Evolutionary conservation across 2,113 vertebrate genomes (phyloP).

Genomic region (Erinaceus europaeus): DNA sequence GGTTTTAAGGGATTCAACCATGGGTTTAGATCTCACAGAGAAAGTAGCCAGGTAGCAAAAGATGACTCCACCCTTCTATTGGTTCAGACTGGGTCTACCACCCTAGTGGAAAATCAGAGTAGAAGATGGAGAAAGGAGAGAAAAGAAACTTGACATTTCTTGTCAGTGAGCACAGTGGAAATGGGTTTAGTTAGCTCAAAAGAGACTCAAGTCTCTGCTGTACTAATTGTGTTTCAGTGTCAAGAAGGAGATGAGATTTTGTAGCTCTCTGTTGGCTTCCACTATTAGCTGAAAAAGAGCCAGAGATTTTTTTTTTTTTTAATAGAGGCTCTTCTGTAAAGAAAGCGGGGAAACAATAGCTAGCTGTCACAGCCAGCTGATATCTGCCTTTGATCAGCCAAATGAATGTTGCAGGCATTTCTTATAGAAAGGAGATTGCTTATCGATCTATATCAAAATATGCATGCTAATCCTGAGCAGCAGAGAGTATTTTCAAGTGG

Average conservation of each 20-base stretch:
- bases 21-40: not conserved
- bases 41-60: not conserved
- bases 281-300: constrained; percentile 89
- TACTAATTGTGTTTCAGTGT: constrained; percentile 88
- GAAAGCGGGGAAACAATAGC: constrained; percentile 94
- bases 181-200: constrained; percentile 83
- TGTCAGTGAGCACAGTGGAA: constrained; percentile 62
- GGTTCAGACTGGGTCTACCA: not conserved
- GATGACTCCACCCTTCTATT: not conserved
- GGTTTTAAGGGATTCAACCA: not conserved
- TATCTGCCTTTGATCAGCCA: constrained; percentile 99
- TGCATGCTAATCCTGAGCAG: constrained; percentile 98
- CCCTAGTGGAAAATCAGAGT: not conserved
- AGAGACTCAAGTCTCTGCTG: constrained; percentile 80
- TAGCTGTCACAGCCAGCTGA: constrained; percentile 92
- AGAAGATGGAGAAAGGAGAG: not conserved
- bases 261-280: constrained; percentile 93
- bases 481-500: constrained; percentile 97
- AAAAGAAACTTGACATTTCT: constrained; percentile 26
- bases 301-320: constrained; percentile 82
- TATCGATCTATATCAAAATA: constrained; percentile 99
- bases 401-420: constrained; percentile 99
- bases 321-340: constrained; percentile 89
- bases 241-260: constrained; percentile 92
- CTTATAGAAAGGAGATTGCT: constrained; percentile 99